Conservation (phyloP, 2,113 vertebrate genomes). For the Elephantulus edwardii region DNA sequence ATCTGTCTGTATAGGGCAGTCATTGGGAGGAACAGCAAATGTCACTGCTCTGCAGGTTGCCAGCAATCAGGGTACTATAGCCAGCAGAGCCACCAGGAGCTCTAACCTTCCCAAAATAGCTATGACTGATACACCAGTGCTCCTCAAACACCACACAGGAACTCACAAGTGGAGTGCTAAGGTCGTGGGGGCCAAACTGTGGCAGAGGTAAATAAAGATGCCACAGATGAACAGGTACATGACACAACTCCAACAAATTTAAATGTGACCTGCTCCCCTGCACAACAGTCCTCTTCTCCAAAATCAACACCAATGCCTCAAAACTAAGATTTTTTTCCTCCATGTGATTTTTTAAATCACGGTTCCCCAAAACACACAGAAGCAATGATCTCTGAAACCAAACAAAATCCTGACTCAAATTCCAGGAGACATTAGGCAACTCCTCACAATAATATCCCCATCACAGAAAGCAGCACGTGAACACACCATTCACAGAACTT, state of each 20-base stretch:
- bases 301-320: slow-evolving; percentile 38
- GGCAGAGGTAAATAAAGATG: slow-evolving; percentile 1
- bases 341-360: slow-evolving; percentile 59
- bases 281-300: slow-evolving; percentile 63
- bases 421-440: not conserved
- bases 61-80: slow-evolving; percentile 41
- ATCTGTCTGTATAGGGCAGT: slow-evolving; percentile 28
- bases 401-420: slow-evolving; percentile 41
- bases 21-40: slow-evolving; percentile 61
- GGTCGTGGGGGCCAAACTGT: slow-evolving; percentile 20
- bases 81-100: slow-evolving; percentile 30
- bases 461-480: not conserved
- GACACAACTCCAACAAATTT: slow-evolving; percentile 39
- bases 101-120: slow-evolving; percentile 71
- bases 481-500: not conserved
- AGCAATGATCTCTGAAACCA: not conserved
- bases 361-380: slow-evolving; percentile 47
- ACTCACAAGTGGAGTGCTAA: not conserved
- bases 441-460: not conserved
- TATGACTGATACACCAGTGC: slow-evolving; percentile 65
- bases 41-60: slow-evolving; percentile 57
- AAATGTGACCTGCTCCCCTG: slow-evolving; percentile 62
- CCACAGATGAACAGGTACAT: slow-evolving; percentile 12
- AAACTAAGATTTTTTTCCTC: slow-evolving; percentile 42
- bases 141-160: slow-evolving; percentile 49